A percentile compares a stretch with the other conserved stretches of the same genome.
Evolutionary conservation across 2,888 invertebrate genomes (phyloP).

Genomic region (Hololepta plana): DNA sequence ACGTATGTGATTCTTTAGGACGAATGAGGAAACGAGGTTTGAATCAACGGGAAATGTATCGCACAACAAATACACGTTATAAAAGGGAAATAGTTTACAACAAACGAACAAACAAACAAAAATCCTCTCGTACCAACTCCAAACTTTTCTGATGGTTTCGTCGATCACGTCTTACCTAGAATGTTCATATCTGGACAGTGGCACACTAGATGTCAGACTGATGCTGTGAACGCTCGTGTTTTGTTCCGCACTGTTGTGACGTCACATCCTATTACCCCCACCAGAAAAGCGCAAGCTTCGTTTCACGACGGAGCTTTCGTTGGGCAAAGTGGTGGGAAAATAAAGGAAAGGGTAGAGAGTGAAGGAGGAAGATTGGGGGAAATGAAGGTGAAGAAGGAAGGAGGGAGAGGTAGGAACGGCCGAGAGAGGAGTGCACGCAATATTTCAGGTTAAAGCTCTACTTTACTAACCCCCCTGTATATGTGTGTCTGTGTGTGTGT

Average conservation of each 20-base stretch:
- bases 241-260: slow-evolving; percentile 29
- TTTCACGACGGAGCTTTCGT: slow-evolving; percentile 7
- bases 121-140: slow-evolving; percentile 22
- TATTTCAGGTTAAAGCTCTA: slow-evolving; percentile 12
- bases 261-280: slow-evolving; percentile 22
- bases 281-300: slow-evolving; percentile 6
- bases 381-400: slow-evolving; percentile 6
- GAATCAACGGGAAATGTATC: too few species aligned
- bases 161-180: slow-evolving; percentile 25
- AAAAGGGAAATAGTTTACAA: too few species aligned
- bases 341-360: slow-evolving; percentile 9
- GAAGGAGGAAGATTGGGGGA: slow-evolving; percentile 3
- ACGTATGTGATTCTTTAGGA: too few species aligned
- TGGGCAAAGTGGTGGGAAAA: slow-evolving; percentile 8
- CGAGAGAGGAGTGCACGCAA: slow-evolving; percentile 11
- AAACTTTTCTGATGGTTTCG: slow-evolving; percentile 9
- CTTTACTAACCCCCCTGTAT: too few species aligned
- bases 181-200: slow-evolving; percentile 30
- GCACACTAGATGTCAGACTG: slow-evolving; percentile 30
- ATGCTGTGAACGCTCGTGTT: slow-evolving; percentile 22
- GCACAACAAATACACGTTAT: too few species aligned
- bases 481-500: too few species aligned
- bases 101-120: too few species aligned
- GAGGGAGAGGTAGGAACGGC: slow-evolving; percentile 7
- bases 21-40: too few species aligned